Evolutionary conservation across 2,888 invertebrate species (phyloP), one percentile per base, ranked within the genome.

Genomic region (Stictocephala bisonia): DNA sequence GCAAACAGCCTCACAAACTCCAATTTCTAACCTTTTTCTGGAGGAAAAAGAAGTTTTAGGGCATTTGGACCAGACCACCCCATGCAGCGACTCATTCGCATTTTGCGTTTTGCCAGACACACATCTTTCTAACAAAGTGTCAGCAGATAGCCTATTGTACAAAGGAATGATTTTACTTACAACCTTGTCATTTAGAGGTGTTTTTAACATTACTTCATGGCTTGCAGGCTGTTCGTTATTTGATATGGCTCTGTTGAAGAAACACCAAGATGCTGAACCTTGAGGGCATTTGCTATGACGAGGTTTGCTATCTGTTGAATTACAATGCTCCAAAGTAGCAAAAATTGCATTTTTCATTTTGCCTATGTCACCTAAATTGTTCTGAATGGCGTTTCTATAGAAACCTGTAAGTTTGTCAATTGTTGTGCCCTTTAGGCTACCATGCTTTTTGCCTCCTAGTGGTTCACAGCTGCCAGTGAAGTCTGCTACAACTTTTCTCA

Each of bases 351-450:
- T 44, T n/a, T 44, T 44, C 44, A 44, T 44, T 44, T 44, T 44
- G 9, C 44, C 44, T 9, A 44, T 44, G 44, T 44, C 44, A 15
- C 44, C 44, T 44, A 44, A 44, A 44, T 44, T 44, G 44, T 44
- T 44, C 44, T 44, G 44, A 44, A 44, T 44, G 44, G 44, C 44
- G 44, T 44, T 44, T 44, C 44, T 44, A 44, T 44, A 44, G 44
- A 35, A 35, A 35, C 35, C 11, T 35, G 35, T 35, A 35, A 35
- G 35, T 35, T 35, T 35, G 35, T 35, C 35, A 35, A 35, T 35
- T 35, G 35, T 35, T 35, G 35, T 35, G 35, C 35, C 35, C 35
- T 35, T 35, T 35, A 35, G 35, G 35, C 35, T 35, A 35, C 35
- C 35, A 35, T 24, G 53, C 24, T 29, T 40, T 44, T 44, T 44